Conservation (phyloP, 92 coral and sea anemone genomes). For the Plumapathes pennacea region DNA sequence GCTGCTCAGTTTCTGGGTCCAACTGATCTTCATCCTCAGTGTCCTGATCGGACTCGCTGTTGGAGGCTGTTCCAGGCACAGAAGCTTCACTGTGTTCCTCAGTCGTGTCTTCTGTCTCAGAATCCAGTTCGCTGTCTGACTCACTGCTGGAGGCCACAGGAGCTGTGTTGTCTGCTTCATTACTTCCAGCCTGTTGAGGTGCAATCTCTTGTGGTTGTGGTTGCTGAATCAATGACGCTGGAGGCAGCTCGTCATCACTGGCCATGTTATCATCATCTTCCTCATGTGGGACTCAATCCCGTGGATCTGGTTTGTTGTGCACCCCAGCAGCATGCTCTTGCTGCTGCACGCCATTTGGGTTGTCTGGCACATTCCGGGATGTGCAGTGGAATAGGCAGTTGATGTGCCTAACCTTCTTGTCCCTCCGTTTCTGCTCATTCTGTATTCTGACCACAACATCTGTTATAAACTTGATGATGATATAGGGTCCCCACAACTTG, state of each 20-base stretch:
- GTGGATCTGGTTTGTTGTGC: neutral
- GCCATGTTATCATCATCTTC: no score
- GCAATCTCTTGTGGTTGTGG: no score
- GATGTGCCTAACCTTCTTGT: constrained; percentile 7
- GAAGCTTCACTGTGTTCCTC: neutral
- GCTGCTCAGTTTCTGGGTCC: neutral
- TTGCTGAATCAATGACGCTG: no score
- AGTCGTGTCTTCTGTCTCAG: no score
- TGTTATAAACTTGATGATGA: constrained; percentile 1
- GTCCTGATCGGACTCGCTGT: neutral
- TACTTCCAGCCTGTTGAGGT: no score
- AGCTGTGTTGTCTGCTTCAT: no score
- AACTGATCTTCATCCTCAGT: neutral
- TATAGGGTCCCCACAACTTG: constrained; percentile 5
- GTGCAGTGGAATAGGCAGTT: constrained; percentile 4
- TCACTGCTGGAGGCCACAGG: no score
- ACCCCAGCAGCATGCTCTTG: no score
- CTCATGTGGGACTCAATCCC: no score
- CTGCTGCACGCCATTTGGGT: neutral
- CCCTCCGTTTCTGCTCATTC: constrained; percentile 4
- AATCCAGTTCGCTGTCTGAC: no score
- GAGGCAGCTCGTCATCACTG: no score
- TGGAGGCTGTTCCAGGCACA: neutral
- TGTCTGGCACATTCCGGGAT: neutral
- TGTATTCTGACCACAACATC: neutral